Conservation (phyloP, 1,140 invertebrate species). For the Ostrea denselamellosa region DNA sequence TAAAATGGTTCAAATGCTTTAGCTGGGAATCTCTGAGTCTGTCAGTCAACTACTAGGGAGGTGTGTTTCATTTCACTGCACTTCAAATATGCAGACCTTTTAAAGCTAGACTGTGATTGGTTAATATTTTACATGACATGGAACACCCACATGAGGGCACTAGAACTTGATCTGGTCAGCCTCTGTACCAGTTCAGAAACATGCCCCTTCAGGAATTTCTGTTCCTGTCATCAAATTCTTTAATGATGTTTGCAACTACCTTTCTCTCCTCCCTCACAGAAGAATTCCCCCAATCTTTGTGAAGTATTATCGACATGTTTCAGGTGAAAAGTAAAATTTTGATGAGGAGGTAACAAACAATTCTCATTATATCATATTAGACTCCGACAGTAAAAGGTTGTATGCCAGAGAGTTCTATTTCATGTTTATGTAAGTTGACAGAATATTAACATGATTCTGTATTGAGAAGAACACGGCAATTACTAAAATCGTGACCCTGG, state of each 20-base stretch:
- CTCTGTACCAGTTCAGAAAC: neutral
- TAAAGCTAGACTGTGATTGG: slow-evolving; percentile 25
- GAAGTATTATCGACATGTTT: neutral
- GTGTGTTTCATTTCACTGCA: slow-evolving; percentile 1
- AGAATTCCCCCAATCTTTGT: neutral
- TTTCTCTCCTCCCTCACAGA: neutral
- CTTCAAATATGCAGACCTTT: neutral
- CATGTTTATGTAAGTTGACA: no score
- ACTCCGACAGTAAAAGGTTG: neutral
- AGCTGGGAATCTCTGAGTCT: neutral
- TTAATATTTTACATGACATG: neutral
- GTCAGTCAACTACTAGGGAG: slow-evolving; percentile 17
- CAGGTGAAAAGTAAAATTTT: neutral
- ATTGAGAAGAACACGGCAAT: no score
- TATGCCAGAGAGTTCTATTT: no score
- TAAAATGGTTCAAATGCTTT: slow-evolving; percentile 34
- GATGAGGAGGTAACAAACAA: neutral
- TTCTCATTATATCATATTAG: neutral
- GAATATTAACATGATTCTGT: no score
- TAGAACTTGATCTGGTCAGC: neutral
- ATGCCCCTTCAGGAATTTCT: neutral
- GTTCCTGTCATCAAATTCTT: neutral
- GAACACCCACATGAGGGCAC: neutral
- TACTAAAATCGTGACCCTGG: no score
- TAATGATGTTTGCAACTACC: neutral